A percentile compares a stretch with the other conserved stretches of the same genome.
These are phyloP conservation scores for Phrixothrix hirtus DNA, from an alignment of 2,888 invertebrate genomes.

Conservation along the genomic window DNA sequence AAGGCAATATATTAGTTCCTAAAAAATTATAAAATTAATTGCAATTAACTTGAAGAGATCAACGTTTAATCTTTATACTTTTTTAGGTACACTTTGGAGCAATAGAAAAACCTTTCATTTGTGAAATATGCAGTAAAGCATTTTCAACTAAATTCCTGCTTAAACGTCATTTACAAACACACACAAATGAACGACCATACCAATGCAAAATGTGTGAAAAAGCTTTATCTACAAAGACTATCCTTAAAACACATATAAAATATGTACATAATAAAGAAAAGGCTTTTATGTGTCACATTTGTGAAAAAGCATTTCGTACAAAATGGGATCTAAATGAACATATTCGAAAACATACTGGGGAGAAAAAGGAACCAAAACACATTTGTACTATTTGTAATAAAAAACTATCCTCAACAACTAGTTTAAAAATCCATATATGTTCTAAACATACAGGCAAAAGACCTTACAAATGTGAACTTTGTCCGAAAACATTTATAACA, in stretches of 20 bases:
- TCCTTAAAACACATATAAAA: slow-evolving; percentile 17
- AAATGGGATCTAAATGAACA: slow-evolving; percentile 18
- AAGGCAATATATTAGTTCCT: too few species aligned
- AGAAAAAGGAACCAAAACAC: slow-evolving; percentile 20
- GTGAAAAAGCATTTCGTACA: slow-evolving; percentile 22
- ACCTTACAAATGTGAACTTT: slow-evolving; percentile 19
- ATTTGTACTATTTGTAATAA: slow-evolving; percentile 16
- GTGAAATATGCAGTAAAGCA: too few species aligned
- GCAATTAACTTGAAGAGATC: too few species aligned
- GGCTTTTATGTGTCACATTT: slow-evolving; percentile 25
- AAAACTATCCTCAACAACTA: slow-evolving; percentile 16
- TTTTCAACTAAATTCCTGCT: slow-evolving; percentile 18
- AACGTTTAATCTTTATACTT: too few species aligned
- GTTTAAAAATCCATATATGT: slow-evolving; percentile 22
- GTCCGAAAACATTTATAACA: slow-evolving; percentile 22
- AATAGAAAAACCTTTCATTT: too few species aligned
- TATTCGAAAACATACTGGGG: slow-evolving; percentile 23
- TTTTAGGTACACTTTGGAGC: too few species aligned
- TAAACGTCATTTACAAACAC: slow-evolving; percentile 19
- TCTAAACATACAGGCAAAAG: slow-evolving; percentile 25
- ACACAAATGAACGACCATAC: slow-evolving; percentile 16
- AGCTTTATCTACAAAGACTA: slow-evolving; percentile 15
- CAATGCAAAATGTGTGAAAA: slow-evolving; percentile 17
- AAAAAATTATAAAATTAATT: too few species aligned
- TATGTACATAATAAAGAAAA: too few species aligned